Conservation (phyloP, 2,113 vertebrate genomes). For the Elephas maximus region DNA sequence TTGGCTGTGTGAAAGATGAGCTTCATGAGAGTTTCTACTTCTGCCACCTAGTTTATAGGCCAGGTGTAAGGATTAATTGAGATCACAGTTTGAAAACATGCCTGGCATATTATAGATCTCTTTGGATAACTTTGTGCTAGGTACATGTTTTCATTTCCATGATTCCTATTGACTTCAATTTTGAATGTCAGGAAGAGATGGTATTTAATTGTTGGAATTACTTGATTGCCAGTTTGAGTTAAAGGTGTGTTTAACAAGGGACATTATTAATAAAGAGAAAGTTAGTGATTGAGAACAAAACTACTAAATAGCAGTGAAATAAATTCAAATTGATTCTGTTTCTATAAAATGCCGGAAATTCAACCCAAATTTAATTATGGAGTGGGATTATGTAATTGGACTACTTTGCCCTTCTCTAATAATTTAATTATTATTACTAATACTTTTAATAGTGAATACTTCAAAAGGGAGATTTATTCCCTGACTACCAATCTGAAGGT, state of each 20-base stretch:
- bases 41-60: too few relatives aligned
- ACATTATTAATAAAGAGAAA: neutral
- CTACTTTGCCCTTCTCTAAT: neutral
- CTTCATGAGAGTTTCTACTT: too few relatives aligned
- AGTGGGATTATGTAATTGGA: neutral
- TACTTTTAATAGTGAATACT: neutral
- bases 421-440: conserved; percentile 32
- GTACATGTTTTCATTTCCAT: neutral
- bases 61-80: too few relatives aligned
- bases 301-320: neutral
- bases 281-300: neutral
- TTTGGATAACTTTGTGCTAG: neutral
- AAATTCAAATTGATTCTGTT: neutral
- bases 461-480: neutral
- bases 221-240: neutral
- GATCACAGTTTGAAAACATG: too few relatives aligned
- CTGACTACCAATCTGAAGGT: neutral
- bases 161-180: neutral
- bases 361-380: conserved; percentile 2
- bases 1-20: too few relatives aligned
- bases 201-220: conserved; percentile 8
- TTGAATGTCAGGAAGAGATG: neutral
- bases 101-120: too few relatives aligned
- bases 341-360: conserved; percentile 13
- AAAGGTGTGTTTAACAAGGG: neutral